Evolutionary conservation across 2,888 invertebrate genomes (phyloP).

Genomic region (Acrobeloides nanus): DNA sequence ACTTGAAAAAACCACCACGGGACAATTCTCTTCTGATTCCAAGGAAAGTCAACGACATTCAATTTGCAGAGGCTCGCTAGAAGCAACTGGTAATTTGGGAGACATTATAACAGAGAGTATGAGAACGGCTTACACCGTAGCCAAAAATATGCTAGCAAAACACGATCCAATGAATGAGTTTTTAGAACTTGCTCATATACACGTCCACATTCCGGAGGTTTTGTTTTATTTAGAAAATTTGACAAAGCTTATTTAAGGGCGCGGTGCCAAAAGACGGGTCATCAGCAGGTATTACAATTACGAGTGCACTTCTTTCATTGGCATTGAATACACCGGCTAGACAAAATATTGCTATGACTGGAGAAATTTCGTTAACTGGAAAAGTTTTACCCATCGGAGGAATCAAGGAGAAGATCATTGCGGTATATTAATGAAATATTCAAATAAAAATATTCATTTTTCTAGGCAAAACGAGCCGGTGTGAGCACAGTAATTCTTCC

Average conservation of each 20-base stretch:
- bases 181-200: conserved; percentile 75
- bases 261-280: conserved; percentile 70
- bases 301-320: conserved; percentile 82
- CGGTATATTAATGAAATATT: conserved; percentile 63
- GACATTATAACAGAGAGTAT: conserved; percentile 99
- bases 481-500: conserved; percentile 84
- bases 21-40: no score
- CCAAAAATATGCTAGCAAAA: conserved; percentile 69
- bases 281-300: conserved; percentile 75
- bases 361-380: conserved; percentile 91
- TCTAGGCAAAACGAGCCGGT: conserved; percentile 84
- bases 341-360: conserved; percentile 92
- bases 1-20: no score
- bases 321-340: conserved; percentile 68
- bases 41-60: conserved; percentile 9
- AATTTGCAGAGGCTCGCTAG: conserved; percentile 64
- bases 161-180: conserved; percentile 68
- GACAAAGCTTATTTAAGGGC: conserved; percentile 93
- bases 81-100: conserved; percentile 81
- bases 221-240: no score
- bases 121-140: conserved; percentile 85
- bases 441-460: no score
- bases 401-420: conserved; percentile 96
- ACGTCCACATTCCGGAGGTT: conserved; percentile 94
- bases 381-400: conserved; percentile 94